Conservation (phyloP, 35 echinoderm and acorn worm species). For the Acanthaster planci region DNA sequence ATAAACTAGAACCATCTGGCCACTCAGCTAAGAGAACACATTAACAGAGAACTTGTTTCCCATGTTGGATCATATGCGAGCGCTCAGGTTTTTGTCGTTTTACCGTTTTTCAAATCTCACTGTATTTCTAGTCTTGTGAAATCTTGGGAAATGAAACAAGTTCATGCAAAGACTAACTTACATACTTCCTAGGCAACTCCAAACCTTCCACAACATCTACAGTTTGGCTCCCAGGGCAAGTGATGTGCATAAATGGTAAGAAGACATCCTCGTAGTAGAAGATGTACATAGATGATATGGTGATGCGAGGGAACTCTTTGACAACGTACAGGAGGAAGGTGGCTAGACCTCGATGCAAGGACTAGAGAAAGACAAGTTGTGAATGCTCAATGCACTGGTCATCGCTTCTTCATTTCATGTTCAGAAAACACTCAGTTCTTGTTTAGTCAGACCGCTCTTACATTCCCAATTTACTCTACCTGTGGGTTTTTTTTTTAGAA, state of each 20-base stretch:
- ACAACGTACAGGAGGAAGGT: slow-evolving; percentile 82
- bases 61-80: no score
- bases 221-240: slow-evolving; percentile 57
- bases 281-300: slow-evolving; percentile 83
- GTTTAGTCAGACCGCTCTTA: no score
- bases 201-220: slow-evolving; percentile 26
- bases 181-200: not conserved
- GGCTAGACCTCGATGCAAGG: slow-evolving; percentile 71
- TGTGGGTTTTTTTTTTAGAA: no score
- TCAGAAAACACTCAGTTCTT: no score
- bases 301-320: slow-evolving; percentile 88
- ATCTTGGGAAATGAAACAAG: not conserved
- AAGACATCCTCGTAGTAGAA: slow-evolving; percentile 95
- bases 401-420: no score
- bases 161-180: not conserved
- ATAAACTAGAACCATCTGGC: no score
- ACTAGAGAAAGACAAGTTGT: slow-evolving; percentile 42
- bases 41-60: no score
- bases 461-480: no score
- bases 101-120: slow-evolving; percentile 32
- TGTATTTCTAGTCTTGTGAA: no score
- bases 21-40: no score
- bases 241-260: slow-evolving; percentile 81
- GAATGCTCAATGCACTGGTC: no score
- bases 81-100: no score